A percentile compares a stretch with the other conserved stretches of the same genome.
Evolutionary conservation across 2,113 vertebrate genomes (phyloP).

Genomic region (Erinaceus europaeus): DNA sequence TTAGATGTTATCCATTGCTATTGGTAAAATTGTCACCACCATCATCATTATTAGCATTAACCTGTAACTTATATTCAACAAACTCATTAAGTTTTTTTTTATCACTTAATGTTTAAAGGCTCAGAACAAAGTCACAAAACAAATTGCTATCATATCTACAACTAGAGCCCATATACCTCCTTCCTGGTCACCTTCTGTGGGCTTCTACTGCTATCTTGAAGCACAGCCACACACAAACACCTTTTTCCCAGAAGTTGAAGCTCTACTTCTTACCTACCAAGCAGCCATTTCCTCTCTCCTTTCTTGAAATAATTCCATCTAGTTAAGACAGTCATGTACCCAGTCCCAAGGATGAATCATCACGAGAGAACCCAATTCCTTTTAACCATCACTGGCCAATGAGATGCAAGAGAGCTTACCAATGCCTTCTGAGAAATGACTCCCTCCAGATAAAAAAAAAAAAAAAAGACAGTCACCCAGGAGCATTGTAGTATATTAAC

Average conservation of each 20-base stretch:
- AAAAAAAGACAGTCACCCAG: too few relatives aligned
- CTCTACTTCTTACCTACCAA: accelerated
- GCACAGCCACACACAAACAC: background rate
- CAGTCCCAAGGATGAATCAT: background rate
- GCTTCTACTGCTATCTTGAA: too few relatives aligned
- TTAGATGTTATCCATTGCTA: background rate
- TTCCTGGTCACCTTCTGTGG: background rate
- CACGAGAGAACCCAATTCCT: background rate
- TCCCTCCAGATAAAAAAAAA: background rate
- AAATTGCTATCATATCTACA: background rate
- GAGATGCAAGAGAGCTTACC: background rate
- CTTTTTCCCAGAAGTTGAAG: too few relatives aligned
- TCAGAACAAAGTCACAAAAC: background rate
- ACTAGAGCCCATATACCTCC: background rate
- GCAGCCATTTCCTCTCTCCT: background rate
- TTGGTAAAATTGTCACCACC: background rate
- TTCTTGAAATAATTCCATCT: background rate
- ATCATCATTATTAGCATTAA: background rate
- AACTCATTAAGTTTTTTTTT: too few relatives aligned
- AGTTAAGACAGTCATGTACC: background rate
- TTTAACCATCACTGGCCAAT: background rate
- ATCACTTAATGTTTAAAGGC: too few relatives aligned
- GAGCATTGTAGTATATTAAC: too few relatives aligned
- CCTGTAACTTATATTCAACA: background rate
- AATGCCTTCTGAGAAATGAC: background rate